A percentile compares a stretch with the other conserved stretches of the same genome.
These are phyloP conservation scores for Lates japonicus DNA, from an alignment of 2,797 vertebrate species.

Conservation along the genomic window DNA sequence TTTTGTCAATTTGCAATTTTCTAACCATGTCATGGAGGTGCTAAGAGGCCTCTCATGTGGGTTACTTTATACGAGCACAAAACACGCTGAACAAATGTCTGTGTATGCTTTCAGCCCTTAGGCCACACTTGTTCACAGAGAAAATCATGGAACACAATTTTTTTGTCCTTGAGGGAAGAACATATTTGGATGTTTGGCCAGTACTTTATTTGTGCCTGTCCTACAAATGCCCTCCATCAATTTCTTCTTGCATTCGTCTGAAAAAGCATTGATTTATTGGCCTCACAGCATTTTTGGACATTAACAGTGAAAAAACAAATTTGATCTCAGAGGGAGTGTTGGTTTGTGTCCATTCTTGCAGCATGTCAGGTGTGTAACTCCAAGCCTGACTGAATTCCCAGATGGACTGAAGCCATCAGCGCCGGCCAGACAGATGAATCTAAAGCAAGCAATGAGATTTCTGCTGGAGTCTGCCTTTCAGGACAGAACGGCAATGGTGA, in stretches of 20 bases:
- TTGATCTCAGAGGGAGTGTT: conserved; percentile 67
- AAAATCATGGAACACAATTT: conserved; percentile 62
- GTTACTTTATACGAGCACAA: conserved; percentile 49
- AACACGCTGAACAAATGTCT: conserved; percentile 57
- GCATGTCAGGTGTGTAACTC: conserved; percentile 79
- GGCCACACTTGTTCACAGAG: conserved; percentile 71
- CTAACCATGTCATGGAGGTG: conserved; percentile 37
- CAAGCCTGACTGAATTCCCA: conserved; percentile 75
- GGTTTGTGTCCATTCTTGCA: conserved; percentile 74
- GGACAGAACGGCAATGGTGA: conserved; percentile 55
- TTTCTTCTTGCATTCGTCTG: conserved; percentile 47
- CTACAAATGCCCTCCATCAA: conserved; percentile 76
- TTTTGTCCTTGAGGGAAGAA: conserved; percentile 67
- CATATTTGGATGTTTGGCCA: conserved; percentile 74
- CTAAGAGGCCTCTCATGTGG: conserved; percentile 52
- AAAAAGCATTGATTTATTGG: conserved; percentile 76
- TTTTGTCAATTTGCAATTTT: conserved; percentile 44
- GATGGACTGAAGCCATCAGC: conserved; percentile 75
- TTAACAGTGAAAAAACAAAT: conserved; percentile 73
- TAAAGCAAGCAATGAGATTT: conserved; percentile 75
- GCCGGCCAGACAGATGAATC: conserved; percentile 70
- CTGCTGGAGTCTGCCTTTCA: conserved; percentile 62
- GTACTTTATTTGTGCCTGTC: conserved; percentile 72
- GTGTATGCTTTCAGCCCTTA: conserved; percentile 56
- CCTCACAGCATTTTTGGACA: conserved; percentile 66